Base-by-base conservation (phyloP, 2,113 vertebrate species). In the Neopipo cinnamomea region DNA sequence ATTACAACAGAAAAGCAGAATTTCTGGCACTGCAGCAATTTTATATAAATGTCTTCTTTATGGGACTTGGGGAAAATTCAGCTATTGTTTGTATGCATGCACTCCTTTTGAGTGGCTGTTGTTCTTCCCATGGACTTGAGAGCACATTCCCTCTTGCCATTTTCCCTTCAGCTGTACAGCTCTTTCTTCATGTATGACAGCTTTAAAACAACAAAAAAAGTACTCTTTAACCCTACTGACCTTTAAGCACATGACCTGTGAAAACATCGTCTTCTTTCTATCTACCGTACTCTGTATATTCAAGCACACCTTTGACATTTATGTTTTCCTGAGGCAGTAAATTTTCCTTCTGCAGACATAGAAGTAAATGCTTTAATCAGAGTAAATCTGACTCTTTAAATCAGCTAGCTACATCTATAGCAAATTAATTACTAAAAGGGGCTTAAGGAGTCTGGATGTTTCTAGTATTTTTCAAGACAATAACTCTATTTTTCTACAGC, bases 241-340 rank as follows among this genome's bases (percentile, higher is more conserved):
- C 83, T 93, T 94, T 91, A 94, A 95, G 91, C 89, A 93, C 85
- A 80, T 78, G 87, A 78, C 88, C 80, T 74, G 88, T 96, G 93
- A 96, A 96, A 95, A 96, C 89, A 92, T 93, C 28, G 6, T 95
- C 92, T 92, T 96, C 90, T 96, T 96, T 96, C 94, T 96, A 92
- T 96, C 95, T 91, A 61, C 91, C 27, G 0, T 93, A 92, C 80
- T 87, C 81, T 85, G 56, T 92, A 95, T 92, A 93, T 93, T 95
- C 71, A 92, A 74, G 91, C 85, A 94, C 70, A 88, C 81, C 6
- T 93, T 97, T 96, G 92, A 93, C 92, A 89, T 96, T 96, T 95
- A 96, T 94, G 75, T 95, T 95, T 94, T 89, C 92, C 93, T 91
- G 89, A 24, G 63, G 84, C 81, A 84, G 44, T 94, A 97, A 89